Evolutionary conservation across 2,113 vertebrate species (phyloP), one percentile per base, ranked within the genome.

Genomic region (Fregata magnificens): DNA sequence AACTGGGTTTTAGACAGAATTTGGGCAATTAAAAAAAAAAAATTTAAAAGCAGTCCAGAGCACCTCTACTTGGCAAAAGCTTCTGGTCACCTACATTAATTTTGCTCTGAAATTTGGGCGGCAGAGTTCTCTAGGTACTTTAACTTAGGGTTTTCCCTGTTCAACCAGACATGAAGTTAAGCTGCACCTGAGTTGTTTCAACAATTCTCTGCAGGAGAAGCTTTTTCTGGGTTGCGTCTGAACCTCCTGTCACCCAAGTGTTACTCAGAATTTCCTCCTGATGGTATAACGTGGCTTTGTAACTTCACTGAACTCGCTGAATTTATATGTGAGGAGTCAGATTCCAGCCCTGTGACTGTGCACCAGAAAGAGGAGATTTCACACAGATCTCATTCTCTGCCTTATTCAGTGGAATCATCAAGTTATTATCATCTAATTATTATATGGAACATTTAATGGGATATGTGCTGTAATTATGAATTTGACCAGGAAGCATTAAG

Each of bases 361-460:
- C 40, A 16, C 24, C 49, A 71, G 25, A 82, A 85, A 82, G 44
- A 86, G 24, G 38, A 92, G 56, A 69, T 44, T 71, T 77, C 82
- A 59, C 50, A 40, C 19, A 81, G 47, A 34, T 79, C 69, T 8
- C 49, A 14, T 74, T 49, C 36, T 95, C 40, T 74, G 24, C 12
- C 90, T 94, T 83, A 49, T 67, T 71, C 45, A 88, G 29, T 55
- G 59, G 42, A 92, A 76, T 86, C 28, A 3, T 65, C 73, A 74
- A 71, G 38, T 81, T 78, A 28, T 58, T 90, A 61, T 44, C 28
- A 58, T 52, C 38, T 90, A 93, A 93, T 90, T 93, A 92, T 84
- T 96, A 72, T 56, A 83, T 20, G 36, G 87, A 96, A 94, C 34
- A 56, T 91, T 96, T 90, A 96, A 93, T 85, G 49, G 90, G 91